Conservation (phyloP, 2,797 vertebrate species). For the Meda fulgida region DNA sequence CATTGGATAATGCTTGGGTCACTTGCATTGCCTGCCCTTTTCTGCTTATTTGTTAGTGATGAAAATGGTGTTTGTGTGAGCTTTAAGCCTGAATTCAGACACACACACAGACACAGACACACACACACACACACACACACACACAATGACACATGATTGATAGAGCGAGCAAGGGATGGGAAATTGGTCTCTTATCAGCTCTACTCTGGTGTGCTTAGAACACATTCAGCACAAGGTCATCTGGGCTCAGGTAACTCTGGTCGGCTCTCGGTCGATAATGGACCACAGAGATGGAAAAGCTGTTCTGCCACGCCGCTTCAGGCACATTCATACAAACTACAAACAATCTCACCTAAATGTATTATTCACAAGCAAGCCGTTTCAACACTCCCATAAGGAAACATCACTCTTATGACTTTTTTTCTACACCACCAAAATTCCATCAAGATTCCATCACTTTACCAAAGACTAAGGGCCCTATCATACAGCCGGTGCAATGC, state of each 20-base stretch:
- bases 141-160: slow-evolving; percentile 33
- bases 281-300: slow-evolving; percentile 42
- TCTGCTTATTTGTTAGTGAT: slow-evolving; percentile 37
- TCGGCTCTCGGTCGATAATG: slow-evolving; percentile 24
- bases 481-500: no score
- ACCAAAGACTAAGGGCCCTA: no score
- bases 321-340: slow-evolving; percentile 23
- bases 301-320: slow-evolving; percentile 11
- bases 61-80: slow-evolving; percentile 20
- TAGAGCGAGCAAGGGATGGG: slow-evolving; percentile 35
- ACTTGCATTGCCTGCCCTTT: slow-evolving; percentile 12
- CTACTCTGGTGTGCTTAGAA: slow-evolving; percentile 22
- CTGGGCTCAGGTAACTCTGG: slow-evolving; percentile 32
- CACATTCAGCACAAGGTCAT: slow-evolving; percentile 45
- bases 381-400: background rate
- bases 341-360: slow-evolving; percentile 23
- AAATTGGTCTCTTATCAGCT: slow-evolving; percentile 50
- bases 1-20: slow-evolving; percentile 9
- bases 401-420: background rate
- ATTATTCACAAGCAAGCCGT: background rate
- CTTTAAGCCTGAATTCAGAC: background rate
- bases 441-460: no score
- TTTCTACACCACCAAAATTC: background rate
- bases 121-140: background rate
- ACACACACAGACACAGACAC: background rate